These are phyloP conservation scores for Trochalopteron elliotii DNA, from an alignment of 2,113 vertebrate species.

Conservation along the genomic window DNA sequence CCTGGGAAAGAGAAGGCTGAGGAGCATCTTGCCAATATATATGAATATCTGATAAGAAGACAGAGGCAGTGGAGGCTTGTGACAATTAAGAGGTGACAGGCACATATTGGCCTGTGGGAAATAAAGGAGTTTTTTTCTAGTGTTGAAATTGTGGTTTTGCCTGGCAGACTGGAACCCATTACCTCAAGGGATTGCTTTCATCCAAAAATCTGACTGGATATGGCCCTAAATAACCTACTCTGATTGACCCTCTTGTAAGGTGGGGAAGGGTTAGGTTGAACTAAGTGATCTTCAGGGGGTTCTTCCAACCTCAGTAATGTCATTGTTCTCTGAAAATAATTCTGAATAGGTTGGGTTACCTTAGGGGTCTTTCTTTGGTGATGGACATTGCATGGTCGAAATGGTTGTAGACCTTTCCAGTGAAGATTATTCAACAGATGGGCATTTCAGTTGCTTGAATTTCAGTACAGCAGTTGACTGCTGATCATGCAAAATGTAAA, in stretches of 20 bases:
- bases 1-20: background rate
- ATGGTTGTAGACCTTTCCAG: background rate
- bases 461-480: background rate
- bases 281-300: background rate
- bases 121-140: background rate
- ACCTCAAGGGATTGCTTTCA: background rate
- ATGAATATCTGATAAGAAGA: background rate
- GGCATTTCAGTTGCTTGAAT: background rate
- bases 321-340: background rate
- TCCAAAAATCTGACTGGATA: background rate
- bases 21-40: accelerated
- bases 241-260: background rate
- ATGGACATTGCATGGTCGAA: background rate
- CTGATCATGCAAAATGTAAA: background rate
- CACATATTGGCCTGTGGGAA: background rate
- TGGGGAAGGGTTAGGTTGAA: background rate
- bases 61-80: background rate
- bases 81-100: background rate
- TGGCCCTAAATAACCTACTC: background rate
- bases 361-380: background rate
- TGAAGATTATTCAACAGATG: background rate
- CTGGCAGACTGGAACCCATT: background rate
- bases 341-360: background rate
- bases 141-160: background rate
- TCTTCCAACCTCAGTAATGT: background rate